Conservation (phyloP, 2,888 invertebrate genomes). For the Drosophila aldrichi region DNA sequence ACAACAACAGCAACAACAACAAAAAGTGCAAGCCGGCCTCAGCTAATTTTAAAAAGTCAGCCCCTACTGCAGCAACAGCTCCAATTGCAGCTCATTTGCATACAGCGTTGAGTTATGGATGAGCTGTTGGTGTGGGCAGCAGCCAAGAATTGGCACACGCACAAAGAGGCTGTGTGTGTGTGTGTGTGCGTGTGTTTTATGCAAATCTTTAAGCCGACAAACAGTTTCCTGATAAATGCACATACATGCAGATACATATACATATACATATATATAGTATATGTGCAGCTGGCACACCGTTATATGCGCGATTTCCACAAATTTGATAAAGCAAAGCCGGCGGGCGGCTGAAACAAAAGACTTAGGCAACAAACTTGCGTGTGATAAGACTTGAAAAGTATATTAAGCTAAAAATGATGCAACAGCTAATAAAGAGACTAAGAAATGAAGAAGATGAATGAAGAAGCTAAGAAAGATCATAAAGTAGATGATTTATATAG, state of each 20-base stretch:
- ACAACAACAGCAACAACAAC: neutral
- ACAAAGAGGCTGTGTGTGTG: slow-evolving; percentile 54
- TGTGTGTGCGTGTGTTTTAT: slow-evolving; percentile 51
- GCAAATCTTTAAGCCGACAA: slow-evolving; percentile 72
- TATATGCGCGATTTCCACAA: slow-evolving; percentile 70
- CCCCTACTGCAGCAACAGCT: slow-evolving; percentile 30
- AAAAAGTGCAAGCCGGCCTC: slow-evolving; percentile 45
- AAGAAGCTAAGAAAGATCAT: neutral
- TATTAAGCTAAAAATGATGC: neutral
- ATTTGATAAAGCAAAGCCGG: slow-evolving; percentile 60
- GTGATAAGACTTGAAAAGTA: slow-evolving; percentile 37
- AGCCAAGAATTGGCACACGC: slow-evolving; percentile 71
- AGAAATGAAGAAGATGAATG: neutral
- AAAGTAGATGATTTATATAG: neutral
- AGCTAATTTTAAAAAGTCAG: slow-evolving; percentile 61
- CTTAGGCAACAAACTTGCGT: slow-evolving; percentile 69
- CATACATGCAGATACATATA: slow-evolving; percentile 8
- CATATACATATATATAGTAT: slow-evolving; percentile 12
- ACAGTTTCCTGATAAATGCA: slow-evolving; percentile 73
- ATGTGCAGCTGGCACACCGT: slow-evolving; percentile 44
- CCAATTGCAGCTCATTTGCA: slow-evolving; percentile 64
- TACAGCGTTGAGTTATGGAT: slow-evolving; percentile 55
- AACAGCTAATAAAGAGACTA: neutral
- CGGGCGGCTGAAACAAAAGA: slow-evolving; percentile 61
- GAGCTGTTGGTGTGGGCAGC: slow-evolving; percentile 53